These are phyloP conservation scores for Campoletis sonorensis DNA, from an alignment of 1,140 invertebrate genomes.

Conservation along the genomic window DNA sequence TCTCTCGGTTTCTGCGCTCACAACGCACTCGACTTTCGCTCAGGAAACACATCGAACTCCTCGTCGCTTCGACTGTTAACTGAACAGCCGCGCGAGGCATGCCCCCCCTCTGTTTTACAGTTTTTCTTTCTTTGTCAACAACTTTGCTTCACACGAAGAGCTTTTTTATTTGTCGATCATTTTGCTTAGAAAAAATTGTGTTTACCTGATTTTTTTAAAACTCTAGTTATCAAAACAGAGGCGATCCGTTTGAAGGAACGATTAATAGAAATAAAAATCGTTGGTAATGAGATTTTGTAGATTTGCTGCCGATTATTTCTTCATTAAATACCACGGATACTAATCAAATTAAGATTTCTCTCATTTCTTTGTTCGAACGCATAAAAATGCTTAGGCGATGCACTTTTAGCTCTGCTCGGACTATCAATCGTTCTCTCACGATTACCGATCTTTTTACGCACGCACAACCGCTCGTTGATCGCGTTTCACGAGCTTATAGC, in stretches of 20 bases:
- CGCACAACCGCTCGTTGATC: not conserved
- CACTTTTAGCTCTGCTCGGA: not conserved
- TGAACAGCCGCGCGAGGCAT: not conserved
- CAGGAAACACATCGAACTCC: slow-evolving; percentile 17
- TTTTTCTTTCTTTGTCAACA: not conserved
- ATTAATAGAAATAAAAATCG: too few species aligned
- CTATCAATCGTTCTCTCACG: not conserved
- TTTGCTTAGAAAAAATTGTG: too few species aligned
- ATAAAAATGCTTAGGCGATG: not conserved
- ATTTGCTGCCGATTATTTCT: too few species aligned
- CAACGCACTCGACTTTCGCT: slow-evolving; percentile 58
- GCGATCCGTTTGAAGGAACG: too few species aligned
- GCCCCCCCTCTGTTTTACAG: not conserved
- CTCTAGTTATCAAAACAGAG: too few species aligned
- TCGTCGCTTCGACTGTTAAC: not conserved
- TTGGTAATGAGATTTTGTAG: too few species aligned
- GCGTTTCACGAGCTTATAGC: not conserved
- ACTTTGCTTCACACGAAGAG: not conserved
- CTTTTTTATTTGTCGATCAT: too few species aligned
- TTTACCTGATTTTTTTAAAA: too few species aligned
- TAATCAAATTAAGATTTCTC: not conserved
- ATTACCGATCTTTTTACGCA: not conserved
- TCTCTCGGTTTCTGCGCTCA: slow-evolving; percentile 54
- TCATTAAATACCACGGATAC: not conserved
- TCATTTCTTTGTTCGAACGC: not conserved